These are phyloP conservation scores for Strigamia maritima DNA, from an alignment of 2,888 invertebrate genomes.

Conservation along the genomic window DNA sequence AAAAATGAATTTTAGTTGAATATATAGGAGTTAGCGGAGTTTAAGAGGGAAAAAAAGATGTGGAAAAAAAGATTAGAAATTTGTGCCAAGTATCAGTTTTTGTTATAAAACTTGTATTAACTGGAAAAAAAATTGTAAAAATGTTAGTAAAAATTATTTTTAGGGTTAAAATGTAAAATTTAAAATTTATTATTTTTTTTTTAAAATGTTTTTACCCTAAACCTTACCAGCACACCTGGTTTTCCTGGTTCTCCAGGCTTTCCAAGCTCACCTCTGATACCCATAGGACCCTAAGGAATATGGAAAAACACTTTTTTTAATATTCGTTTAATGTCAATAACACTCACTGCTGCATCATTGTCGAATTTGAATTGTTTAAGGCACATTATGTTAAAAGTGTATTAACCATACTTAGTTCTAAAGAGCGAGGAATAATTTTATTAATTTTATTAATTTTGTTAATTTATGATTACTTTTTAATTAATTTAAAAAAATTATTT, in stretches of 20 bases:
- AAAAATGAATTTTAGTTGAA: neutral
- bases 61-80: neutral
- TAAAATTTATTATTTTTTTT: neutral
- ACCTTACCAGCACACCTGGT: slow-evolving; percentile 73
- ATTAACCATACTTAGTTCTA: too few species aligned
- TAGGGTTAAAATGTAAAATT: neutral
- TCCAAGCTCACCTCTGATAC: slow-evolving; percentile 71
- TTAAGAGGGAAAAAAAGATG: neutral
- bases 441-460: too few species aligned
- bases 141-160: slow-evolving; percentile 1
- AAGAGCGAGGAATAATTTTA: too few species aligned
- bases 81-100: slow-evolving; percentile 27
- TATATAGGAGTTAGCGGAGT: neutral
- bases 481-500: neutral
- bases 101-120: neutral
- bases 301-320: neutral
- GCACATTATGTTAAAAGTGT: too few species aligned
- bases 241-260: slow-evolving; percentile 70
- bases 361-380: too few species aligned
- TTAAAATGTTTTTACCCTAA: neutral
- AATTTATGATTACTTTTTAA: too few species aligned
- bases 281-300: slow-evolving; percentile 70
- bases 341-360: too few species aligned
- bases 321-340: too few species aligned
- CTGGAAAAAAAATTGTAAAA: neutral